These are phyloP conservation scores for Orthonyx spaldingii DNA, from an alignment of 2,113 vertebrate species.

Conservation along the genomic window DNA sequence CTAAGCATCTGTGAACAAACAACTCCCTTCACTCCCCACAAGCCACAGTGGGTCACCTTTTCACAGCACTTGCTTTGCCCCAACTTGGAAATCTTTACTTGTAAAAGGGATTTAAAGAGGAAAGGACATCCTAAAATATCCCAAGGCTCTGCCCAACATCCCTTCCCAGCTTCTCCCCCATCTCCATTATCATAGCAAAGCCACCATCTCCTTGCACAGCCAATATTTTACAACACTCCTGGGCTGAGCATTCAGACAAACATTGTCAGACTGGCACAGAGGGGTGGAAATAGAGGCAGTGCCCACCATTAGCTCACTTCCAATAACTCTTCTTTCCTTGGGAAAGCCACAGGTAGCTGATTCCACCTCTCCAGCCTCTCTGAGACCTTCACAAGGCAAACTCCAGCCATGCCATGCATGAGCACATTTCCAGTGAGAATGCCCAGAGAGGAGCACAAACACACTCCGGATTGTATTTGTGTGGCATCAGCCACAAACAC, in stretches of 20 bases:
- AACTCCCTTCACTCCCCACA: neutral
- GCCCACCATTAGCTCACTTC: neutral
- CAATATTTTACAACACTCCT: neutral
- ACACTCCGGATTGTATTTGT: neutral
- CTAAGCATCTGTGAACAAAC: neutral
- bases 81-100: neutral
- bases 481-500: neutral
- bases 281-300: fast-evolving
- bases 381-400: neutral
- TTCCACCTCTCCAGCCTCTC: neutral
- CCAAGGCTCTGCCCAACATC: neutral
- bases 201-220: neutral
- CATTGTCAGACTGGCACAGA: fast-evolving
- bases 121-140: neutral
- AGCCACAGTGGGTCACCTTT: neutral
- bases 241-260: neutral
- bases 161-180: neutral
- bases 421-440: neutral
- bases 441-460: neutral
- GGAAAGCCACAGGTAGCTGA: neutral
- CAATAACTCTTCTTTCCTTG: neutral
- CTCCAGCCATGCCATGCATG: neutral
- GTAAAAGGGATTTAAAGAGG: neutral
- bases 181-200: neutral
- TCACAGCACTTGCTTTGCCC: neutral